phyloP scores from a whole-genome alignment of 2,888 invertebrate genomes.

The Drosophila leonis region DNA sequence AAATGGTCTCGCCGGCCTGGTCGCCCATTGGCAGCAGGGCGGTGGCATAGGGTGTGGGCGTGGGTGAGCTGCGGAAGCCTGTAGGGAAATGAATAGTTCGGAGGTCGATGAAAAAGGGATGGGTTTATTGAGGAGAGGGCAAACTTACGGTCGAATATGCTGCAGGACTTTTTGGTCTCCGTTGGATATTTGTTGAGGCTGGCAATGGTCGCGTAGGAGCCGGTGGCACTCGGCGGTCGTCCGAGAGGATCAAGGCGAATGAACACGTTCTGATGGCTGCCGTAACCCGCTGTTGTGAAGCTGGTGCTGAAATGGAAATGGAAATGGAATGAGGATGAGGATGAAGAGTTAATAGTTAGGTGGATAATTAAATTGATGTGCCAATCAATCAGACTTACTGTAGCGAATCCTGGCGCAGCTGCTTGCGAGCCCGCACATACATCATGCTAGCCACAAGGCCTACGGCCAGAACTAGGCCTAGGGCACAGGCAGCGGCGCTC shows the following conservation, averaged over 20 bases:
- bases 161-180: conserved; percentile 84
- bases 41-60: conserved; percentile 91
- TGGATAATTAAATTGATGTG: conserved; percentile 19
- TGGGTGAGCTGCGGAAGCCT: conserved; percentile 85
- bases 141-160: conserved; percentile 83
- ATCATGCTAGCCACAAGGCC: conserved; percentile 85
- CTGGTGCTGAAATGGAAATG: conserved; percentile 88
- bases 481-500: conserved; percentile 93
- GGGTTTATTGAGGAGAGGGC: neutral
- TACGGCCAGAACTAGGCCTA: conserved; percentile 86
- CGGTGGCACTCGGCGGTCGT: conserved; percentile 90
- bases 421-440: conserved; percentile 85
- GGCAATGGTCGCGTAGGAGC: conserved; percentile 92
- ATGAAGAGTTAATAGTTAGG: conserved; percentile 10
- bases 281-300: conserved; percentile 92
- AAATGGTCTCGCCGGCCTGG: conserved; percentile 70
- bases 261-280: conserved; percentile 91
- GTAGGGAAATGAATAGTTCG: conserved; percentile 38
- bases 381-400: conserved; percentile 77
- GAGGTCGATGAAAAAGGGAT: conserved; percentile 26
- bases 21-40: conserved; percentile 87
- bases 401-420: conserved; percentile 83
- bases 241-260: conserved; percentile 90
- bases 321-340: no score
- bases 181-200: conserved; percentile 91